Evolutionary conservation across 2,888 invertebrate genomes (phyloP).

Genomic region (Dicranocentrus wangi): DNA sequence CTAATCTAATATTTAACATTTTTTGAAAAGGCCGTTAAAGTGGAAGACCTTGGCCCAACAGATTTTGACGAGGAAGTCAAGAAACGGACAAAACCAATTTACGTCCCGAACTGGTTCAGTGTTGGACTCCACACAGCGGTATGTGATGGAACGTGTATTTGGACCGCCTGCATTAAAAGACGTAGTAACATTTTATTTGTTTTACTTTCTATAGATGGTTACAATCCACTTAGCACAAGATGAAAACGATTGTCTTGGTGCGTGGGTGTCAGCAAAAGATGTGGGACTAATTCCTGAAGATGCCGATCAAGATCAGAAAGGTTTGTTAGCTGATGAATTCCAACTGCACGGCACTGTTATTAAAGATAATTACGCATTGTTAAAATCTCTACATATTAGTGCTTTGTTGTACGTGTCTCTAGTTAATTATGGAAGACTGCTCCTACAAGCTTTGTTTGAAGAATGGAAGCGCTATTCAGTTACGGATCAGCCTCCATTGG

Average conservation of each 20-base stretch:
- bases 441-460: conserved; percentile 94
- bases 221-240: conserved; percentile 97
- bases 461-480: conserved; percentile 85
- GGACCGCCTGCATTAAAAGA: not conserved
- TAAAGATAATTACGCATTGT: too few relatives aligned
- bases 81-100: conserved; percentile 91
- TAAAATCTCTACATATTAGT: not conserved
- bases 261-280: conserved; percentile 98
- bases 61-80: conserved; percentile 96
- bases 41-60: conserved; percentile 91
- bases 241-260: conserved; percentile 97
- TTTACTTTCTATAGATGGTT: conserved; percentile 82
- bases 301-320: conserved; percentile 82
- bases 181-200: not conserved
- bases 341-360: too few relatives aligned
- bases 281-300: conserved; percentile 86
- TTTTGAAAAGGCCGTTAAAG: conserved; percentile 79
- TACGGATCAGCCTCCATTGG: conserved; percentile 71
- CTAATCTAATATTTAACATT: conserved; percentile 5
- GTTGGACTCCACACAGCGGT: conserved; percentile 99
- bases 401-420: conserved; percentile 73
- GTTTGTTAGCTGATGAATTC: not conserved
- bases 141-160: conserved; percentile 74
- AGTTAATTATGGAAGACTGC: conserved; percentile 95
- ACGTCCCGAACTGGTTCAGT: conserved; percentile 99